These are phyloP conservation scores for Bubo bubo DNA, from an alignment of 2,113 vertebrate species.

Conservation along the genomic window DNA sequence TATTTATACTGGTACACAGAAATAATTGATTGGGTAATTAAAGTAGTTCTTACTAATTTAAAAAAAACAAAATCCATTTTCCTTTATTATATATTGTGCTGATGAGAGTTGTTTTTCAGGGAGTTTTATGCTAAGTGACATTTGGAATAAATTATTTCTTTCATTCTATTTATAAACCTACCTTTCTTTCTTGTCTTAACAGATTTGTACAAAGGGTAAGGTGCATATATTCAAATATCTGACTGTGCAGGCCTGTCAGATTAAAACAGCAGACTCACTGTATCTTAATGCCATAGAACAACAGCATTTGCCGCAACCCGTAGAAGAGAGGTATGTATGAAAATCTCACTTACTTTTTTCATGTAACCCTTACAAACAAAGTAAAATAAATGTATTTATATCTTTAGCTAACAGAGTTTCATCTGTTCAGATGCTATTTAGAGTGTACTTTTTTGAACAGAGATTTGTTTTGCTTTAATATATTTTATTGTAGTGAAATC, in stretches of 20 bases:
- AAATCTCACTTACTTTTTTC: background rate
- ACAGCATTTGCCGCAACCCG: conserved; percentile 82
- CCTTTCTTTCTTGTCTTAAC: background rate
- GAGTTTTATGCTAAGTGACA: background rate
- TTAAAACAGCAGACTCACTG: conserved; percentile 86
- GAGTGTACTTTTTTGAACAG: background rate
- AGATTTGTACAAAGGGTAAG: conserved; percentile 96
- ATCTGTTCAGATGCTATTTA: background rate
- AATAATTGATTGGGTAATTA: background rate
- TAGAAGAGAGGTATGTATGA: conserved; percentile 82
- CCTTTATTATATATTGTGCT: background rate
- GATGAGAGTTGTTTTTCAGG: background rate
- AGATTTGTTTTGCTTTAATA: background rate
- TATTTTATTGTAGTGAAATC: background rate
- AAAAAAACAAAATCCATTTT: background rate
- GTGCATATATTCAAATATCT: conserved; percentile 97
- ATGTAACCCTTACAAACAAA: background rate
- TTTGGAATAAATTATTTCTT: background rate
- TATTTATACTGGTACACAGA: background rate
- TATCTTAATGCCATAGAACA: conserved; percentile 88
- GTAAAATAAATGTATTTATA: background rate
- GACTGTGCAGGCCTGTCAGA: conserved; percentile 90
- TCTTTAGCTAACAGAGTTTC: background rate
- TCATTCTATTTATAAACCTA: background rate
- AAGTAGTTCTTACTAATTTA: background rate